Base-by-base conservation (phyloP, 1,140 invertebrate species). In the Zaprionus kolodkinae region DNA sequence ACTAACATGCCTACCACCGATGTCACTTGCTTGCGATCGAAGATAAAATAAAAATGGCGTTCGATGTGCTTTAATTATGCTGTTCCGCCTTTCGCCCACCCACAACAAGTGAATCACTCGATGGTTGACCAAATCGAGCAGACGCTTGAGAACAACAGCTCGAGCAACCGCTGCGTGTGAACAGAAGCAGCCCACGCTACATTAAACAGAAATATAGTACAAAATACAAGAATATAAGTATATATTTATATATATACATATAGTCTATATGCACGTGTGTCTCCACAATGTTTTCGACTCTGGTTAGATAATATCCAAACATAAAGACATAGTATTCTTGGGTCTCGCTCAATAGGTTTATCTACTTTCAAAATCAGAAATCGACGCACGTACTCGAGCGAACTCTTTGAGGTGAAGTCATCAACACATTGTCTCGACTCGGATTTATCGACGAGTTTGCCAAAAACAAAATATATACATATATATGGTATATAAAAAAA, bases 361-460 rank as follows among this genome's bases (percentile, higher is more conserved):
- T 52, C 52, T 65, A 65, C 50, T 55, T 43, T 66, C 40, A 45
- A 40, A 64, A 33, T 36, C 36, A 71, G 65, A 80, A 78, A 78
- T 50, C 72, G 79, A 57, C 77, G 78, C 80, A 78, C 85, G 71
- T 78, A 72, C 67, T 64, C 63, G 10, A 48, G 38, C 33, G 61
- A 65, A 74, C 33, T 59, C 71, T 52, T 62, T 70, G 65, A 52
- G 85, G 85, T 88, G 84, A 88, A 88, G 84, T 88, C 84, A 88
- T 88, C 84, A 72, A 72, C 85, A 78, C 67, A 72, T 80, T 63
- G 69, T 36, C 67, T 33, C 64, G 61, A 56, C 66, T 30, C 3
- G 27, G 64, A 82, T 79, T 83, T 80, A 72, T 85, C 54, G 63
- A 82, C 74, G 54, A 56, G 50, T 78, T 81, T 67, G 84, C 84